Evolutionary conservation across 2,888 invertebrate genomes (phyloP).

Genomic region (Sericinus montela): DNA sequence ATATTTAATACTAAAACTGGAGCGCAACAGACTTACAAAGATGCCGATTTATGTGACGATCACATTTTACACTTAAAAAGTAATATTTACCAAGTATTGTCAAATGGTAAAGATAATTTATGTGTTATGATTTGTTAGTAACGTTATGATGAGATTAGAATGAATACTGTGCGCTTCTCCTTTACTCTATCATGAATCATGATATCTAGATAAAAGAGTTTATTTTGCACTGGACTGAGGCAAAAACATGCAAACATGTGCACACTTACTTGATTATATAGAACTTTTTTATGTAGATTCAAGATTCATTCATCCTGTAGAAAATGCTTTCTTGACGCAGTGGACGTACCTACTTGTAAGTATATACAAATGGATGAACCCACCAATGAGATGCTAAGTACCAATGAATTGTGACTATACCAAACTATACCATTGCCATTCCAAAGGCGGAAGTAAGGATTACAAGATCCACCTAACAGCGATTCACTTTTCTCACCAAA

Average conservation of each 20-base stretch:
- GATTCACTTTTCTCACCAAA: slow-evolving; percentile 27
- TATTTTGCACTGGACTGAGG: neutral
- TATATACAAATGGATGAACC: slow-evolving; percentile 59
- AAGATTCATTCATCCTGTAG: slow-evolving; percentile 40
- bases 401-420: slow-evolving; percentile 29
- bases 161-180: slow-evolving; percentile 69
- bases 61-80: slow-evolving; percentile 72
- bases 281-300: slow-evolving; percentile 49
- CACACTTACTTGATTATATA: neutral
- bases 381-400: slow-evolving; percentile 39
- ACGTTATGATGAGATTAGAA: slow-evolving; percentile 53
- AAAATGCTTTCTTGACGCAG: slow-evolving; percentile 34
- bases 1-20: slow-evolving; percentile 74
- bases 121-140: slow-evolving; percentile 40
- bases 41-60: slow-evolving; percentile 56
- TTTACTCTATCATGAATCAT: slow-evolving; percentile 58
- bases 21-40: slow-evolving; percentile 69
- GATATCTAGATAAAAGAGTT: slow-evolving; percentile 51
- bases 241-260: neutral
- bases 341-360: slow-evolving; percentile 41
- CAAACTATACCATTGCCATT: slow-evolving; percentile 17
- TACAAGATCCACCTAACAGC: slow-evolving; percentile 37
- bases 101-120: slow-evolving; percentile 64
- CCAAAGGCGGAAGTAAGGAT: slow-evolving; percentile 20
- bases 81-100: slow-evolving; percentile 78